phyloP scores from a whole-genome alignment of 2,797 vertebrate species.

The Tympanoctomys barrerae region DNA sequence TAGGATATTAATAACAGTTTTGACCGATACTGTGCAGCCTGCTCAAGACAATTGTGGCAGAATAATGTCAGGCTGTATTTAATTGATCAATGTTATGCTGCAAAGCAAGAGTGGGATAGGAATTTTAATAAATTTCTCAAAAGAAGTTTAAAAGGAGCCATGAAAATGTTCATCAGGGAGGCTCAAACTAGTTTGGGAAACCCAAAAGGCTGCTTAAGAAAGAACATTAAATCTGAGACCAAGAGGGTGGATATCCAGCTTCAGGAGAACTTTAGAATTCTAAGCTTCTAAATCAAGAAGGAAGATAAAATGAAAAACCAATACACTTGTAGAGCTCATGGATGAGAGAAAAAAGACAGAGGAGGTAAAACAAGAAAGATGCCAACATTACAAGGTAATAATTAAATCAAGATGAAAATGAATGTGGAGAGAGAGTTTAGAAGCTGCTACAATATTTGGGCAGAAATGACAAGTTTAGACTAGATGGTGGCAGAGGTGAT shows the following conservation, averaged over 20 bases:
- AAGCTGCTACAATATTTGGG: not conserved
- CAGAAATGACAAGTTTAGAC: not conserved
- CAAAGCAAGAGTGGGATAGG: not conserved
- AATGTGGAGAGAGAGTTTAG: not conserved
- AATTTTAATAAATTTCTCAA: not conserved
- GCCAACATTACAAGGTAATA: not conserved
- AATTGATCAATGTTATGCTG: not conserved
- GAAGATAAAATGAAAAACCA: not conserved
- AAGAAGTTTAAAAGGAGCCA: not conserved
- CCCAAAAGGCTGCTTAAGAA: slow-evolving; percentile 14
- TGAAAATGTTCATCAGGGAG: not conserved
- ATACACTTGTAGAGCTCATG: not conserved
- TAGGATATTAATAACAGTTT: not conserved
- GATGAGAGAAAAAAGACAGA: not conserved
- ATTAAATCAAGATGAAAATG: not conserved
- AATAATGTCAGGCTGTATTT: not conserved
- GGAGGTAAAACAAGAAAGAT: not conserved
- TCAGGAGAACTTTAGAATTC: not conserved
- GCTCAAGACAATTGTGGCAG: not conserved
- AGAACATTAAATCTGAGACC: not conserved
- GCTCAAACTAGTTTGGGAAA: not conserved
- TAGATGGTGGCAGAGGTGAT: not conserved
- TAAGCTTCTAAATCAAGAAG: not conserved
- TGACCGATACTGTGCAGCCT: not conserved
- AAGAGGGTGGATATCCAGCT: not conserved